phyloP scores from a whole-genome alignment of 1,140 invertebrate genomes.

The Lamellibrachia luymesi region DNA sequence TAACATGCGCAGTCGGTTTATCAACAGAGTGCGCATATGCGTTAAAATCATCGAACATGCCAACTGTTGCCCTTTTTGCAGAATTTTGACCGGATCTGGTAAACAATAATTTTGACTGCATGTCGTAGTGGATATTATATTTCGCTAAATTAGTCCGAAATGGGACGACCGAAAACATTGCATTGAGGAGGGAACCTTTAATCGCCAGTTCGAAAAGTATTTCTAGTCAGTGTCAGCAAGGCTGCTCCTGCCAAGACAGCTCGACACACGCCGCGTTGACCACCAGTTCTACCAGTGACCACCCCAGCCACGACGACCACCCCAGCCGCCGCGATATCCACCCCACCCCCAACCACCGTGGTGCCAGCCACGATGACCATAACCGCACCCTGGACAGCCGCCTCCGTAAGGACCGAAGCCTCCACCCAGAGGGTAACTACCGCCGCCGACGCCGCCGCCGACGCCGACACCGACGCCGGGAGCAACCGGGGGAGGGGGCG shows the following conservation, averaged over 20 bases:
- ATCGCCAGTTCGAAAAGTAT: neutral
- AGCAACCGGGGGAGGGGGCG: too few species aligned
- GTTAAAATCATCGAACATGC: too few species aligned
- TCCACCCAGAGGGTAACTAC: neutral
- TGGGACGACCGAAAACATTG: too few species aligned
- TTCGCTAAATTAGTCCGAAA: too few species aligned
- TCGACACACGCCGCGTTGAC: neutral
- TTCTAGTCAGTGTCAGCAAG: neutral
- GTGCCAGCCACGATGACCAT: neutral
- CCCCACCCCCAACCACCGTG: neutral
- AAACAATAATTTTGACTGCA: too few species aligned
- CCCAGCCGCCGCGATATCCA: neutral
- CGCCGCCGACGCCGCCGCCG: too few species aligned
- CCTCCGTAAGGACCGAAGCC: neutral
- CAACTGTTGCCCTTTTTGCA: too few species aligned
- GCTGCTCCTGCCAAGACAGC: neutral
- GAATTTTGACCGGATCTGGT: too few species aligned
- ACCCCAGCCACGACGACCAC: neutral
- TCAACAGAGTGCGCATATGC: too few species aligned
- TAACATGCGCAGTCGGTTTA: too few species aligned
- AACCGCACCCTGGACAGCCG: neutral
- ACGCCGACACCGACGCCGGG: too few species aligned
- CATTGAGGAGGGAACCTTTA: neutral
- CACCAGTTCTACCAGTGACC: neutral
- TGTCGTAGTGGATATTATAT: too few species aligned